phyloP scores from a whole-genome alignment of 2,113 vertebrate species.

The Dolichallabes microphthalmus region DNA sequence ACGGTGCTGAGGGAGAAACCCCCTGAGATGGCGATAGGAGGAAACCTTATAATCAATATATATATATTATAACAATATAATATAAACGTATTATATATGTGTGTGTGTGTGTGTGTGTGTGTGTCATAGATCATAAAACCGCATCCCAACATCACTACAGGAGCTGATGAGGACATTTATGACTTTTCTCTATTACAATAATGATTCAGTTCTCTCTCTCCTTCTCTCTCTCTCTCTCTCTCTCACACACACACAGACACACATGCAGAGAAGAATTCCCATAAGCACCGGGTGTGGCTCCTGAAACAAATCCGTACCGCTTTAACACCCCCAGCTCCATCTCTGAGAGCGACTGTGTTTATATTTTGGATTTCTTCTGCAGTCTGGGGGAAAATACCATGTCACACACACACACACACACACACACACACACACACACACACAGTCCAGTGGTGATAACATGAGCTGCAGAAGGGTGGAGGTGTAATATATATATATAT shows the following conservation, averaged over 20 bases:
- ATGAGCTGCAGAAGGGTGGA: no score
- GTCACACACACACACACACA: neutral
- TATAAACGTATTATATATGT: no score
- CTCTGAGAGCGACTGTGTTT: neutral
- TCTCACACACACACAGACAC: neutral
- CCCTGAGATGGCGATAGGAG: no score
- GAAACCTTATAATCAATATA: no score
- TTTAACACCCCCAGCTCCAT: neutral
- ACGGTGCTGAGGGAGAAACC: no score
- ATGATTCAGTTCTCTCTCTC: neutral
- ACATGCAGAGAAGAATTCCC: neutral
- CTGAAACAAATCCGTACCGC: neutral
- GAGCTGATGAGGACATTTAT: neutral
- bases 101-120: neutral
- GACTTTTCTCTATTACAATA: neutral
- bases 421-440: neutral
- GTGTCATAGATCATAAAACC: neutral
- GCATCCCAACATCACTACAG: neutral
- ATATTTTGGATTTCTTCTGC: neutral
- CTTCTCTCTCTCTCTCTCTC: neutral
- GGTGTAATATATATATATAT: no score
- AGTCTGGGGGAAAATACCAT: neutral
- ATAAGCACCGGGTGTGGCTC: conserved; percentile 2
- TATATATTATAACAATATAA: no score
- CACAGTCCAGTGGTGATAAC: no score